phyloP scores from a whole-genome alignment of 2,888 invertebrate genomes.

The Magallana nippona region DNA sequence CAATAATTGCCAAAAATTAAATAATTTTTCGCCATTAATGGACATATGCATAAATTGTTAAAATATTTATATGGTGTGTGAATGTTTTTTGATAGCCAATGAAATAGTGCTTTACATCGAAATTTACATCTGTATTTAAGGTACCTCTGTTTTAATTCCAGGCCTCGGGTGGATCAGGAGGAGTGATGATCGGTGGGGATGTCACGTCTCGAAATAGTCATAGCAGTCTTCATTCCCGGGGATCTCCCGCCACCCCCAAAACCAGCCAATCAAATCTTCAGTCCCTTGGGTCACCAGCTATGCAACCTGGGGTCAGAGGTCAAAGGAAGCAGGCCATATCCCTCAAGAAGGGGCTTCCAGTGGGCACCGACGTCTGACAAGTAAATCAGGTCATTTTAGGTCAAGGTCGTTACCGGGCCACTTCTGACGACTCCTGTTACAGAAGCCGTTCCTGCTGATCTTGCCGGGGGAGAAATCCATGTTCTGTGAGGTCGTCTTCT shows the following conservation, averaged over 20 bases:
- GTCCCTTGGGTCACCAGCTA: slow-evolving; percentile 37
- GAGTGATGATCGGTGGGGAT: slow-evolving; percentile 63
- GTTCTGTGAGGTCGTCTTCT: neutral
- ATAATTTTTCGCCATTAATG: too few relatives aligned
- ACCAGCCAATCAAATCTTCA: slow-evolving; percentile 45
- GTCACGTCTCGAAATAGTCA: slow-evolving; percentile 43
- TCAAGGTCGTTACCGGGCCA: neutral
- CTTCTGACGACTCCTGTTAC: neutral
- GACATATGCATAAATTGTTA: too few relatives aligned
- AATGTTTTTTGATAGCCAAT: too few relatives aligned
- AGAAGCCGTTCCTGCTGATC: neutral
- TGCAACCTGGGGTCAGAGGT: slow-evolving; percentile 39
- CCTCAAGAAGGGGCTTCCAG: slow-evolving; percentile 38
- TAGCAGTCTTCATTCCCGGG: slow-evolving; percentile 43
- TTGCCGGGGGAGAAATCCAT: neutral
- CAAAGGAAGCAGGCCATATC: slow-evolving; percentile 28
- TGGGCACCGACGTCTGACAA: slow-evolving; percentile 40
- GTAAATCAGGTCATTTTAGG: neutral
- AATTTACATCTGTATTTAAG: too few relatives aligned
- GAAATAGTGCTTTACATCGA: too few relatives aligned
- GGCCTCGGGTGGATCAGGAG: slow-evolving; percentile 73
- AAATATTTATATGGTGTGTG: too few relatives aligned
- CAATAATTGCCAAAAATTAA: too few relatives aligned
- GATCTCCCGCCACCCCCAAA: slow-evolving; percentile 37
- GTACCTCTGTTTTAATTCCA: slow-evolving; percentile 48